These are phyloP conservation scores for Spicauda simplicius DNA, from an alignment of 2,888 invertebrate genomes.

Conservation along the genomic window DNA sequence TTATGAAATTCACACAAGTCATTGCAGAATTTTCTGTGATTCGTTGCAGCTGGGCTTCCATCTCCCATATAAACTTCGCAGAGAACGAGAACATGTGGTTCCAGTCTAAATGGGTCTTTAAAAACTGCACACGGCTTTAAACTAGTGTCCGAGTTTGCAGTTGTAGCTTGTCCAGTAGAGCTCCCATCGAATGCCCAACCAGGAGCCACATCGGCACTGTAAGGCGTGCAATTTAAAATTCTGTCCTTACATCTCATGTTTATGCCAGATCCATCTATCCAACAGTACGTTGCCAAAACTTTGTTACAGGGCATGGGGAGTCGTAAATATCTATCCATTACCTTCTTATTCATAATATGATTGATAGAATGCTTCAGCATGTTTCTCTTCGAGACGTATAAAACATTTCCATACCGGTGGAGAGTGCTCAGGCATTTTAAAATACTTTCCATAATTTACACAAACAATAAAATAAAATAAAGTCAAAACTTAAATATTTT, in stretches of 20 bases:
- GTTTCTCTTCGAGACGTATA: constrained; percentile 50
- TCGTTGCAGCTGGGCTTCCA: constrained; percentile 89
- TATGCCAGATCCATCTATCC: constrained; percentile 92
- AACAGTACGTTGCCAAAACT: constrained; percentile 88
- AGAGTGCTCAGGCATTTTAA: constrained; percentile 43
- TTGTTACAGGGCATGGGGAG: constrained; percentile 85
- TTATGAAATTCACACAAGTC: constrained; percentile 88
- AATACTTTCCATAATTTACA: constrained; percentile 41
- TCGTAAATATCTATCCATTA: constrained; percentile 81
- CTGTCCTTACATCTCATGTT: constrained; percentile 88
- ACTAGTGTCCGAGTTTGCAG: constrained; percentile 95
- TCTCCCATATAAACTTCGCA: constrained; percentile 92
- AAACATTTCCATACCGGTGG: constrained; percentile 36
- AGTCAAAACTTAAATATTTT: constrained; percentile 3
- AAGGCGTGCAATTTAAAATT: constrained; percentile 87
- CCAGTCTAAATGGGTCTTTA: constrained; percentile 95
- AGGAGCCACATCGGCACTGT: constrained; percentile 84
- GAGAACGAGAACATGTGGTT: constrained; percentile 94
- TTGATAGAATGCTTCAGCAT: constrained; percentile 71
- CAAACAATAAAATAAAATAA: not conserved
- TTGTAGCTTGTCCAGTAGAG: constrained; percentile 93
- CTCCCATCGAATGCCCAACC: constrained; percentile 97
- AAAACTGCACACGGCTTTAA: constrained; percentile 94
- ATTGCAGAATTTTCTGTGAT: constrained; percentile 88
- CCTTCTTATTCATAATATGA: constrained; percentile 75